Evolutionary conservation across 2,113 vertebrate species (phyloP).

Genomic region (Sorex fumeus): DNA sequence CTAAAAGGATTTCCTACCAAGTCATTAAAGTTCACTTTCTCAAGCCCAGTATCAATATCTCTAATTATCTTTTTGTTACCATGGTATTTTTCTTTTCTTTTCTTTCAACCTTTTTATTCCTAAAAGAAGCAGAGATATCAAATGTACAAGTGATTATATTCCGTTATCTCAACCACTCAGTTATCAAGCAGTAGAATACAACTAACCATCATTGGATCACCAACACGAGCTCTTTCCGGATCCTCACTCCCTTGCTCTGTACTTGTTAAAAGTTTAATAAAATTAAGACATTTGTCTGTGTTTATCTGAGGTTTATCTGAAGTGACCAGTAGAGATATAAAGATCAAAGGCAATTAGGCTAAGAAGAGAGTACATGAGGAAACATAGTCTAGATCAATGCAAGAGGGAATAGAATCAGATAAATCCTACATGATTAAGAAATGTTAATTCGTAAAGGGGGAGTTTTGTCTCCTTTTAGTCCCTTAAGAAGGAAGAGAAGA

Average conservation of each 20-base stretch:
- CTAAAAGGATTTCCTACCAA: neutral
- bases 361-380: neutral
- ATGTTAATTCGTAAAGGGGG: neutral
- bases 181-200: slow-evolving; percentile 9
- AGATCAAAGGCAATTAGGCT: neutral
- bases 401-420: neutral
- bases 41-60: neutral
- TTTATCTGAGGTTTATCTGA: neutral
- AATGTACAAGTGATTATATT: neutral
- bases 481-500: neutral
- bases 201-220: neutral
- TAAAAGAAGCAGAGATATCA: slow-evolving; percentile 14
- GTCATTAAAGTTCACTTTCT: slow-evolving; percentile 37
- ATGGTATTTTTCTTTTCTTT: neutral
- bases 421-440: neutral
- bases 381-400: slow-evolving; percentile 13
- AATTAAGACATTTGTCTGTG: neutral
- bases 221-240: neutral
- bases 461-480: slow-evolving; percentile 16
- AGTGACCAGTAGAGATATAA: neutral
- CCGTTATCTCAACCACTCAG: neutral
- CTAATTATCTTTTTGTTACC: neutral
- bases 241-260: no score
- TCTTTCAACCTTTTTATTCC: neutral
- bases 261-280: neutral